A percentile compares a stretch with the other conserved stretches of the same genome.
Conservation (phyloP, 2,888 invertebrate genomes). For the Pachycephus smyrnensis region DNA sequence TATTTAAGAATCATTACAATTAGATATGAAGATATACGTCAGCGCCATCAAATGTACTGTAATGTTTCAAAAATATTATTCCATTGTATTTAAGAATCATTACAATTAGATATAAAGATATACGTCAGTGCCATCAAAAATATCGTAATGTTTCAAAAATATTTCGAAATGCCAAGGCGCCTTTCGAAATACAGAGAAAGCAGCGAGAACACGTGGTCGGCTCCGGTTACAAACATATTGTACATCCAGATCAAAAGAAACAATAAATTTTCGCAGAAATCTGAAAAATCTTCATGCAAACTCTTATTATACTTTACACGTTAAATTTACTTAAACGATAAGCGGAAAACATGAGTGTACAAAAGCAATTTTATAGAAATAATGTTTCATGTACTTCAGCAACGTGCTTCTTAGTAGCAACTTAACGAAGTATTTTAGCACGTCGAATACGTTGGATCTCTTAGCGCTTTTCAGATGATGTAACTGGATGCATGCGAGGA, state of each 20-base stretch:
- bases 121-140: no score
- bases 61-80: neutral
- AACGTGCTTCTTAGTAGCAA: neutral
- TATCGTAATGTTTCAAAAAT: neutral
- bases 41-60: no score
- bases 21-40: no score
- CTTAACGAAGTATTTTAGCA: neutral
- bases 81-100: no score
- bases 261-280: neutral
- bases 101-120: no score
- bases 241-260: neutral
- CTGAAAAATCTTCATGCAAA: neutral
- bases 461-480: slow-evolving; percentile 25
- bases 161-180: neutral
- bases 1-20: no score
- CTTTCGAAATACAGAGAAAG: neutral
- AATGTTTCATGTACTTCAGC: neutral
- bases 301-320: neutral
- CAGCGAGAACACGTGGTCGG: neutral
- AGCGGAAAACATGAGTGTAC: neutral
- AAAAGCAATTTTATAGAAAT: neutral
- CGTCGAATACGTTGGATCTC: neutral
- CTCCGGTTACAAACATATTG: neutral
- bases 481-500: slow-evolving; percentile 31
- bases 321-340: neutral